Conservation (phyloP, 64 coral and sea anemone species). For the Stichodactyla mertensii region DNA sequence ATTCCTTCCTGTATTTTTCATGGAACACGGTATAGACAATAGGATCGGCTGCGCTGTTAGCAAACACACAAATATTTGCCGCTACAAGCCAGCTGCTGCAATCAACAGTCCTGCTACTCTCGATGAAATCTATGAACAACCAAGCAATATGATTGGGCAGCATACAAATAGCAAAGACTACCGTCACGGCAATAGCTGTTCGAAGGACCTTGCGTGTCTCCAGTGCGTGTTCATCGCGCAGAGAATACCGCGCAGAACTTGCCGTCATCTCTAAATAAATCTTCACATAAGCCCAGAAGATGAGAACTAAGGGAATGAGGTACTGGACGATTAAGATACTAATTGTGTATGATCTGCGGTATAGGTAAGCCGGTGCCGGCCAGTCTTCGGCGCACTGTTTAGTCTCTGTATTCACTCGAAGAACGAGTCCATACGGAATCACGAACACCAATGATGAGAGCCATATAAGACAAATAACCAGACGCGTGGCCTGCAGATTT, state of each 20-base stretch:
- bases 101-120: constrained; percentile 16
- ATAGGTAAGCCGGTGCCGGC: constrained; percentile 43
- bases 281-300: constrained; percentile 69
- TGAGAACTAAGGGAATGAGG: constrained; percentile 44
- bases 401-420: constrained; percentile 45
- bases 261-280: constrained; percentile 48
- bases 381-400: constrained; percentile 55
- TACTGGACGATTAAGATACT: constrained; percentile 67
- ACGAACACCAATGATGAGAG: constrained; percentile 48
- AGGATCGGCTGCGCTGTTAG: constrained; percentile 67
- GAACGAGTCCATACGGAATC: constrained; percentile 53
- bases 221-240: constrained; percentile 9
- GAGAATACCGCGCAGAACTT: constrained; percentile 1
- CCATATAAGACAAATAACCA: constrained; percentile 59
- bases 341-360: constrained; percentile 47
- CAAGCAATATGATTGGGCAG: constrained; percentile 76
- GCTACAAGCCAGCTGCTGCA: constrained; percentile 63
- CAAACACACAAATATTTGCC: constrained; percentile 74
- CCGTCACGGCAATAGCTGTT: constrained; percentile 56
- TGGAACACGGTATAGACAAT: constrained; percentile 73
- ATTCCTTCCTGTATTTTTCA: constrained; percentile 70
- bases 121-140: constrained; percentile 56
- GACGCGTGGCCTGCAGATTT: constrained; percentile 36
- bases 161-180: constrained; percentile 67
- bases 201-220: constrained; percentile 72